Evolutionary conservation across 2,113 vertebrate genomes (phyloP).

Genomic region (Oryzias javanicus): DNA sequence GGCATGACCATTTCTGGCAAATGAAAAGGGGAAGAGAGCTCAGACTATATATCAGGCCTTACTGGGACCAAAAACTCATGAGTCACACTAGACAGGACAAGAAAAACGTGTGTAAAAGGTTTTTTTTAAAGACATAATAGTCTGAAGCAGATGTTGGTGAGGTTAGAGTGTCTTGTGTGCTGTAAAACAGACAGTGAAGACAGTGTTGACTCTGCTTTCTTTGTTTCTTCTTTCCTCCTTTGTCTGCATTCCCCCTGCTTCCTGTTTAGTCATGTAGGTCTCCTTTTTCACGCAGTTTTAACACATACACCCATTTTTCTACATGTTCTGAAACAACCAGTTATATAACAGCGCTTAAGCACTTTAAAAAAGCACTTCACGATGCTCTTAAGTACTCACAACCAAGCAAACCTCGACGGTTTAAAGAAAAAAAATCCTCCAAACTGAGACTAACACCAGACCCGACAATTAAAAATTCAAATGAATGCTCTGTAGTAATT

Average conservation of each 20-base stretch:
- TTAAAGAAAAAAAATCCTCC: constrained; percentile 3
- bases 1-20: constrained; percentile 18
- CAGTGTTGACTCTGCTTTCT: constrained; percentile 56
- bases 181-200: constrained; percentile 51
- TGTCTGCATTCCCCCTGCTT: constrained; percentile 69
- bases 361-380: constrained; percentile 26
- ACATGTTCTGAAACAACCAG: constrained; percentile 9
- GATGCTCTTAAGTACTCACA: constrained; percentile 27
- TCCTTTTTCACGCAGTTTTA: constrained; percentile 20
- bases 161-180: constrained; percentile 8
- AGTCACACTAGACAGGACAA: constrained; percentile 61
- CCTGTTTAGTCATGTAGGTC: constrained; percentile 58
- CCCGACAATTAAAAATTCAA: constrained; percentile 12
- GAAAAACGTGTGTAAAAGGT: constrained; percentile 3
- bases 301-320: constrained; percentile 1
- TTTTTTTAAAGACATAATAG: not conserved
- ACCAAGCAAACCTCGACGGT: constrained; percentile 25
- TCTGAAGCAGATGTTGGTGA: not conserved
- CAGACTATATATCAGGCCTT: constrained; percentile 65
- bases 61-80: constrained; percentile 60
- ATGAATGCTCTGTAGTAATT: constrained; percentile 9
- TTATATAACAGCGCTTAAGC: constrained; percentile 42
- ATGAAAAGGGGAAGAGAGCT: constrained; percentile 41
- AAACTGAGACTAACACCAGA: not conserved
- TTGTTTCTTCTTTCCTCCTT: constrained; percentile 73